Conservation (phyloP, 2,113 vertebrate genomes). For the Myotis lucifugus region DNA sequence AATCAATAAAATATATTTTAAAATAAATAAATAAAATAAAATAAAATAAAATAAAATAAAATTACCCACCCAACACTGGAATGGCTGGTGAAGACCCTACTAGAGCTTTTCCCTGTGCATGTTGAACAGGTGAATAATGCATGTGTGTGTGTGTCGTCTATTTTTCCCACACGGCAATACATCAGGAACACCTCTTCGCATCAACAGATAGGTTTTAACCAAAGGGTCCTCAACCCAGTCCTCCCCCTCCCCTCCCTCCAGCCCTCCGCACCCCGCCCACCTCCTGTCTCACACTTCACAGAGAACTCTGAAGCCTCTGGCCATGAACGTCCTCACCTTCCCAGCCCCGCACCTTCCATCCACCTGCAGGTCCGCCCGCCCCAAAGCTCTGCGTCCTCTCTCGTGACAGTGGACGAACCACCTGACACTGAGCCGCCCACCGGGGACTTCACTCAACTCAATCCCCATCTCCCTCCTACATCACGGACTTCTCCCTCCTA, state of each 20-base stretch:
- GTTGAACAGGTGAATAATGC: background rate
- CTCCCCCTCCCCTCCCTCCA: background rate
- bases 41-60: background rate
- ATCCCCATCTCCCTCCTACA: background rate
- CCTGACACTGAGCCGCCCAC: background rate
- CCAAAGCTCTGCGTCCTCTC: background rate
- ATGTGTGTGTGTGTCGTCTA: background rate
- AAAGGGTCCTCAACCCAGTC: background rate
- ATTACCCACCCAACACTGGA: too few species aligned
- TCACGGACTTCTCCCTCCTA: too few species aligned
- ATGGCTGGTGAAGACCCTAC: background rate
- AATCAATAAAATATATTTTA: too few species aligned
- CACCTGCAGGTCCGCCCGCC: background rate
- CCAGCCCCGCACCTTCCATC: background rate
- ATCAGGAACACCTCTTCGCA: background rate
- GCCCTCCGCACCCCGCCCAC: background rate
- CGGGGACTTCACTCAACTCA: background rate
- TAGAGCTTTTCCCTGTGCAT: background rate
- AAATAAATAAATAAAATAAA: too few species aligned
- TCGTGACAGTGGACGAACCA: background rate
- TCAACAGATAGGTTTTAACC: background rate
- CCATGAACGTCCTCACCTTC: background rate
- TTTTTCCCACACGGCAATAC: background rate
- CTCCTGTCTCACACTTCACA: background rate
- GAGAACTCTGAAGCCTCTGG: background rate